phyloP scores from a whole-genome alignment of 2,113 vertebrate species.

The Polypterus bichir region DNA sequence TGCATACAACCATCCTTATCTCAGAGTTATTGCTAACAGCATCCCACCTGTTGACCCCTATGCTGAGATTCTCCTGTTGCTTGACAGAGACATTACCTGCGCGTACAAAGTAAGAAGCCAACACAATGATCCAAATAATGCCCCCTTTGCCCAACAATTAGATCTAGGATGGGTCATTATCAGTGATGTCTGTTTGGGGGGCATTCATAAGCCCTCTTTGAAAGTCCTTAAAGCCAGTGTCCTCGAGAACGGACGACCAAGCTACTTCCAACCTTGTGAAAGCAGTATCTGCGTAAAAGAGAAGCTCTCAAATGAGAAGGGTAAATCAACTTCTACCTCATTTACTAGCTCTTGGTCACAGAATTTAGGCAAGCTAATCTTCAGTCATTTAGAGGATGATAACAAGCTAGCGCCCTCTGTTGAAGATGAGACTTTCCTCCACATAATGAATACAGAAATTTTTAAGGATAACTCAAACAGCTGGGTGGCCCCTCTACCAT shows the following conservation, averaged over 20 bases:
- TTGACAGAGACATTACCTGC: background rate
- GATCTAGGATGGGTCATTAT: background rate
- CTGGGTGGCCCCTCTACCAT: background rate
- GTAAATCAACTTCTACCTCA: background rate
- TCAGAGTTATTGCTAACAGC: background rate
- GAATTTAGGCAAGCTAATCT: background rate
- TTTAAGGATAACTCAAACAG: background rate
- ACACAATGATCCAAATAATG: background rate
- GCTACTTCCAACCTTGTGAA: background rate
- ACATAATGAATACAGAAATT: background rate
- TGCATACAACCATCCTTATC: background rate
- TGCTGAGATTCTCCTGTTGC: background rate
- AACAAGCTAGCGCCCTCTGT: background rate
- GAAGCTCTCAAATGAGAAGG: background rate
- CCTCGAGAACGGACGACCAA: background rate
- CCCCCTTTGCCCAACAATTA: background rate
- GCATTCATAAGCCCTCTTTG: background rate
- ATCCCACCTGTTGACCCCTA: background rate
- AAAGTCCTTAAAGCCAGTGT: background rate
- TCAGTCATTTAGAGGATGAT: background rate
- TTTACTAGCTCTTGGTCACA: background rate
- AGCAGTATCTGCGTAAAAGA: background rate
- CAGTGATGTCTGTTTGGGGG: background rate
- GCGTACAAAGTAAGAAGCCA: background rate
- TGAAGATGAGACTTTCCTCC: slow-evolving; percentile 1